Percentiles rank a stretch among this genome's conserved stretches.
phyloP scores from a whole-genome alignment of 2,113 vertebrate genomes.

The Cryptoleucopteryx plumbea region DNA sequence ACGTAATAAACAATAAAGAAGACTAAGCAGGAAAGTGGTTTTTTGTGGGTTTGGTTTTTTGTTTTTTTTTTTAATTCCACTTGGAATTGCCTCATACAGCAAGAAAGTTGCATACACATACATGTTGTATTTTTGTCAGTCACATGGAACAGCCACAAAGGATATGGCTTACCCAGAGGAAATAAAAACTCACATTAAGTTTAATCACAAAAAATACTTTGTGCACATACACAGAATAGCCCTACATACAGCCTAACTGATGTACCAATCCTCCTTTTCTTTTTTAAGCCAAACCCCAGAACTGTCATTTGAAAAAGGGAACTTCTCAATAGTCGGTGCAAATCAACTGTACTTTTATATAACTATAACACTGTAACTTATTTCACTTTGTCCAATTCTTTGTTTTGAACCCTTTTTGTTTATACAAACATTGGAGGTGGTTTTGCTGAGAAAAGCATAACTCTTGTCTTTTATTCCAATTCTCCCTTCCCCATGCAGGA shows the following conservation, averaged over 20 bases:
- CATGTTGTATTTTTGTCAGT: background rate
- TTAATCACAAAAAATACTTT: background rate
- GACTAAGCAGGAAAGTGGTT: background rate
- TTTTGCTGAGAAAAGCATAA: background rate
- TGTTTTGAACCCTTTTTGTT: background rate
- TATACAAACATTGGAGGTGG: background rate
- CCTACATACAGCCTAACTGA: background rate
- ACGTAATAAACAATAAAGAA: background rate
- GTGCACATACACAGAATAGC: background rate
- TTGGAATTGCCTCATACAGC: background rate
- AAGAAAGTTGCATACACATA: background rate
- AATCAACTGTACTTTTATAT: background rate
- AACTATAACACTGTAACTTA: background rate
- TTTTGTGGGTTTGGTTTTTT: too few species aligned
- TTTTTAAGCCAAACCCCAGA: background rate
- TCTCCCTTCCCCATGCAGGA: background rate
- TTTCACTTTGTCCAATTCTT: background rate
- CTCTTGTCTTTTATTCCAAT: background rate
- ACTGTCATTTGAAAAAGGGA: background rate
- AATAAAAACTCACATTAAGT: background rate
- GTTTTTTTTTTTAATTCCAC: background rate
- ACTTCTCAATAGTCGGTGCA: background rate
- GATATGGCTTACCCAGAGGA: background rate
- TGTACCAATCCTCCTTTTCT: background rate
- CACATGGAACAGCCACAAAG: background rate